Evolutionary conservation across 2,888 invertebrate species (phyloP).

Genomic region (Patella depressa): DNA sequence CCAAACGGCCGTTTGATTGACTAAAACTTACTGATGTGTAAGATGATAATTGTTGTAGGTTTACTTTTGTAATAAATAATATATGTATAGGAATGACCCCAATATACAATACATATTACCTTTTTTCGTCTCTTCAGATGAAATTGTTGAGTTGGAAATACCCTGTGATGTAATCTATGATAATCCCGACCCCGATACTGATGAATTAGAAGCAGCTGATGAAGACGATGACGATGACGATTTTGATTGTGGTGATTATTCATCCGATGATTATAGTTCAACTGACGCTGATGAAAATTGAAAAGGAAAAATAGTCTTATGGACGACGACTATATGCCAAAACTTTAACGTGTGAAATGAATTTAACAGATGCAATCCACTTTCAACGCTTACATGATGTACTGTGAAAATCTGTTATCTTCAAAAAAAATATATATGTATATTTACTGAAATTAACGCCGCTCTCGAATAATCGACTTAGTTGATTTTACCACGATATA

Average conservation of each 20-base stretch:
- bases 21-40: background rate
- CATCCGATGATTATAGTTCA: no score
- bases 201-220: slow-evolving; percentile 13
- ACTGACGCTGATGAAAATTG: background rate
- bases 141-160: background rate
- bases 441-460: no score
- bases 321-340: background rate
- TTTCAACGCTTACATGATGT: no score
- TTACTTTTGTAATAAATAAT: no score
- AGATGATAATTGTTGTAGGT: background rate
- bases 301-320: background rate
- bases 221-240: slow-evolving; percentile 13
- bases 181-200: slow-evolving; percentile 24
- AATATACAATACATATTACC: no score
- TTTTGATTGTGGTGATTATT: background rate
- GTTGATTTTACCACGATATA: no score
- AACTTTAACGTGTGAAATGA: background rate
- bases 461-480: no score
- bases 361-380: background rate
- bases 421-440: no score
- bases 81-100: no score
- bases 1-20: no score
- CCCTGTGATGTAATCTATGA: background rate
- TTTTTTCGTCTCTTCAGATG: background rate
- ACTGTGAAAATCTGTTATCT: no score